Percentiles rank a stretch among this genome's conserved stretches.
phyloP scores from a whole-genome alignment of 2,888 invertebrate species.

The Parnassius mnemosyne region DNA sequence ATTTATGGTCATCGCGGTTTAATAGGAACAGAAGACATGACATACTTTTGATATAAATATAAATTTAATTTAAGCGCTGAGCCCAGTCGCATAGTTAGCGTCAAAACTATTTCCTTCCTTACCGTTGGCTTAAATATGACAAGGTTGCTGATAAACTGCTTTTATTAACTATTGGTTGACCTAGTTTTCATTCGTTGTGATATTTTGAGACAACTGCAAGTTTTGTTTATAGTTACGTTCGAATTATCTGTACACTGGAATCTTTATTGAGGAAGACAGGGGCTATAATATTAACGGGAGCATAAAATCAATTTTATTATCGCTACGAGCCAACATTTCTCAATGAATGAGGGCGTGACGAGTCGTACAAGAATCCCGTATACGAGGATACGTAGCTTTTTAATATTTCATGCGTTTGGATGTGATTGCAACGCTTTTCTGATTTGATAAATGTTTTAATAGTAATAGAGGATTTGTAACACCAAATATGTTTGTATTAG shows the following conservation, averaged over 20 bases:
- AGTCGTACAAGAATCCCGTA: not conserved
- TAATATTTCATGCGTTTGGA: not conserved
- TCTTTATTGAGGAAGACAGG: conserved; percentile 25
- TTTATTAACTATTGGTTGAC: conserved; percentile 24
- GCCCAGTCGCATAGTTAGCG: not conserved
- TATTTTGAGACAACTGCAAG: conserved; percentile 15
- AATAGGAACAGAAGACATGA: too few species aligned
- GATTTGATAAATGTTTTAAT: too few species aligned
- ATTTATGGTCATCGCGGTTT: too few species aligned
- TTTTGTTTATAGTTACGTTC: conserved; percentile 21
- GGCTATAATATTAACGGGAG: conserved; percentile 21
- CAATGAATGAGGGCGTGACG: not conserved
- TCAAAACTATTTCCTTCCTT: conserved; percentile 8
- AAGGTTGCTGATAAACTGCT: conserved; percentile 14
- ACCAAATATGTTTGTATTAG: too few species aligned
- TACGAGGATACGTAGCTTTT: not conserved
- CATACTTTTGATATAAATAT: too few species aligned
- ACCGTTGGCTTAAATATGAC: conserved; percentile 16
- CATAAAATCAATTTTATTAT: conserved; percentile 21
- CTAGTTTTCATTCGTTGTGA: conserved; percentile 13
- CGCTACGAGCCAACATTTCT: conserved; percentile 1
- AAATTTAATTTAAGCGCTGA: too few species aligned
- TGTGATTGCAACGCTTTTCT: too few species aligned
- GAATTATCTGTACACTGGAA: conserved; percentile 20
- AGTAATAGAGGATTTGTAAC: too few species aligned